Percentiles rank a stretch among this genome's conserved stretches.
Evolutionary conservation across 2,113 vertebrate species (phyloP).

Genomic region (Pantherophis guttatus): DNA sequence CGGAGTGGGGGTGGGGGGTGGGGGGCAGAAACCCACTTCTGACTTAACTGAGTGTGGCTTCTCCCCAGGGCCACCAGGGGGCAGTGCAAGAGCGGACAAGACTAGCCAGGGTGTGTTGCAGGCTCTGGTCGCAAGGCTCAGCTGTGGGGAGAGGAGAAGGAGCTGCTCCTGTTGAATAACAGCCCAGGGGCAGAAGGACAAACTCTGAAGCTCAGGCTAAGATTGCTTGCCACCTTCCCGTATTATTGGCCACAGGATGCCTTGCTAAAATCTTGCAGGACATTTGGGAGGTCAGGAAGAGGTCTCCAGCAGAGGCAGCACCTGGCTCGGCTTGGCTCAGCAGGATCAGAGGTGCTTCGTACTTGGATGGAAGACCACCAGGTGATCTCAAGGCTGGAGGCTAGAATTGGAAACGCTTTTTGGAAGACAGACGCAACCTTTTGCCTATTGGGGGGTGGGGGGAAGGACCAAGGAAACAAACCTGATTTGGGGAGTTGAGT

Average conservation of each 20-base stretch:
- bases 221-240: too few relatives aligned
- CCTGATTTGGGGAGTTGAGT: background rate
- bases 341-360: background rate
- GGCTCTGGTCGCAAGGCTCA: background rate
- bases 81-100: background rate
- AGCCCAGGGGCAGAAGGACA: background rate
- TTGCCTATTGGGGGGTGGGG: background rate
- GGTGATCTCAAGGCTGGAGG: background rate
- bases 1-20: background rate
- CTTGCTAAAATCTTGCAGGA: background rate
- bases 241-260: background rate
- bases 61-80: background rate
- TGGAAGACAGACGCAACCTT: background rate
- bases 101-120: background rate
- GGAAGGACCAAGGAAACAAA: background rate
- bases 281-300: background rate
- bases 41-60: background rate
- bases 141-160: background rate
- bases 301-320: background rate
- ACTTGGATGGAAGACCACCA: background rate
- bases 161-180: background rate
- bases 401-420: background rate
- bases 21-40: background rate
- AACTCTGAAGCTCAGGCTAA: background rate
- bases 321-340: background rate